A percentile compares a stretch with the other conserved stretches of the same genome.
Conservation (phyloP, 2,888 invertebrate genomes). For the Ctena decussata region DNA sequence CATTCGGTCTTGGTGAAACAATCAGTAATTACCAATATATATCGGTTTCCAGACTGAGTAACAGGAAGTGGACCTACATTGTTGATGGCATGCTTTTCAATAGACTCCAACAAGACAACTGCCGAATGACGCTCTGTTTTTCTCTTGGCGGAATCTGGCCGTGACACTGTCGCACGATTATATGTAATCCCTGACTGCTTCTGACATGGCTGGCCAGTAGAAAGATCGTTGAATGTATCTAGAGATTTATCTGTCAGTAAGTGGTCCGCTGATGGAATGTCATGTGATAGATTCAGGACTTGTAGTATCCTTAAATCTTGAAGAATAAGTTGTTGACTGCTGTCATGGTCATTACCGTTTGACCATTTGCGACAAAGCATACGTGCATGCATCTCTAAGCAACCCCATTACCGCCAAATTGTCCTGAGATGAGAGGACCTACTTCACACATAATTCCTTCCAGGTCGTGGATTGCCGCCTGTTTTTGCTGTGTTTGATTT, state of each 20-base stretch:
- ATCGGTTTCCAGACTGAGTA: slow-evolving; percentile 14
- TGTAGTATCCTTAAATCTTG: not conserved
- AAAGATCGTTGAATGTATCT: not conserved
- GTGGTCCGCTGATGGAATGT: slow-evolving; percentile 28
- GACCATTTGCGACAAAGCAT: not conserved
- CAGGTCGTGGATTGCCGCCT: not conserved
- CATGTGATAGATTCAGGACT: not conserved
- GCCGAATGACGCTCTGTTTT: slow-evolving; percentile 26
- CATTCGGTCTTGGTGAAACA: slow-evolving; percentile 34
- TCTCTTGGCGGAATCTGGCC: not conserved
- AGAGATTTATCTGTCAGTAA: slow-evolving; percentile 15
- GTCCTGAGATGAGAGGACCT: not conserved
- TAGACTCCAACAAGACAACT: not conserved
- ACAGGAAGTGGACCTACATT: slow-evolving; percentile 28
- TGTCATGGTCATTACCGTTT: not conserved
- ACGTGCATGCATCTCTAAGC: not conserved
- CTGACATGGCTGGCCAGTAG: not conserved
- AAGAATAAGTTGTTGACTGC: slow-evolving; percentile 1
- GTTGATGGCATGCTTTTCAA: slow-evolving; percentile 26
- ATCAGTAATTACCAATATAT: slow-evolving; percentile 30
- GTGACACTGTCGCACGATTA: slow-evolving; percentile 13
- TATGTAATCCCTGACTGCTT: slow-evolving; percentile 12
- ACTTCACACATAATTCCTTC: slow-evolving; percentile 7
- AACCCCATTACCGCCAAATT: slow-evolving; percentile 2
- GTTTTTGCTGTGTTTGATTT: not conserved